Conservation (phyloP, 2,113 vertebrate genomes). For the Hippolais icterina region DNA sequence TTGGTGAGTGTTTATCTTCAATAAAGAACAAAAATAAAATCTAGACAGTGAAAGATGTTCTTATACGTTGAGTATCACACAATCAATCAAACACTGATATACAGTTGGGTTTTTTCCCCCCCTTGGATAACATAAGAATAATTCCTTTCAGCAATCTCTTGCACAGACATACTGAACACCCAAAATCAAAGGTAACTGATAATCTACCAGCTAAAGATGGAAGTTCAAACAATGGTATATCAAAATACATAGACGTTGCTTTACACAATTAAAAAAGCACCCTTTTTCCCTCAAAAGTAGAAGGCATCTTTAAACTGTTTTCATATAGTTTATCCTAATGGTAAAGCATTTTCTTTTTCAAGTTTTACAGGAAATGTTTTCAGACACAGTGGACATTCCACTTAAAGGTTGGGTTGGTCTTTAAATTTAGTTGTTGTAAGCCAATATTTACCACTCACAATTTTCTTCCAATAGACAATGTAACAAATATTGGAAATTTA, state of each 20-base stretch:
- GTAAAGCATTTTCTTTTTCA: conserved; percentile 78
- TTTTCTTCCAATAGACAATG: conserved; percentile 39
- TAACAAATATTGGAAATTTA: not conserved
- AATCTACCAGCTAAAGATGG: conserved; percentile 81
- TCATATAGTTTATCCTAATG: conserved; percentile 71
- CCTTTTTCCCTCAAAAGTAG: conserved; percentile 77
- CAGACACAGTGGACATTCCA: conserved; percentile 50
- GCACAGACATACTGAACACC: conserved; percentile 67
- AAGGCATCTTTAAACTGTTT: conserved; percentile 75
- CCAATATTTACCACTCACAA: conserved; percentile 28
- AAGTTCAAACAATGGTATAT: conserved; percentile 94
- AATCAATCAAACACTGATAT: conserved; percentile 80
- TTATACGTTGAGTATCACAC: conserved; percentile 79
- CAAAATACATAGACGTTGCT: conserved; percentile 76
- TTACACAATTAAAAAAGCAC: conserved; percentile 78
- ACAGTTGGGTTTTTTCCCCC: conserved; percentile 41
- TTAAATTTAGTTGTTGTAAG: conserved; percentile 20
- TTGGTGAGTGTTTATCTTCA: conserved; percentile 86
- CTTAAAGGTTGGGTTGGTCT: conserved; percentile 36
- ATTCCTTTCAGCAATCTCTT: conserved; percentile 70
- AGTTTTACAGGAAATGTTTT: conserved; percentile 89
- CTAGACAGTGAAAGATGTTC: conserved; percentile 72
- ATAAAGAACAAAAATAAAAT: conserved; percentile 78
- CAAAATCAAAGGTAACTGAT: conserved; percentile 67
- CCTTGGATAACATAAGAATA: conserved; percentile 68